Percentiles rank a stretch among this genome's conserved stretches.
These are phyloP conservation scores for Drosophila aff. DNA, from an alignment of 1,140 invertebrate species.

Conservation along the genomic window DNA sequence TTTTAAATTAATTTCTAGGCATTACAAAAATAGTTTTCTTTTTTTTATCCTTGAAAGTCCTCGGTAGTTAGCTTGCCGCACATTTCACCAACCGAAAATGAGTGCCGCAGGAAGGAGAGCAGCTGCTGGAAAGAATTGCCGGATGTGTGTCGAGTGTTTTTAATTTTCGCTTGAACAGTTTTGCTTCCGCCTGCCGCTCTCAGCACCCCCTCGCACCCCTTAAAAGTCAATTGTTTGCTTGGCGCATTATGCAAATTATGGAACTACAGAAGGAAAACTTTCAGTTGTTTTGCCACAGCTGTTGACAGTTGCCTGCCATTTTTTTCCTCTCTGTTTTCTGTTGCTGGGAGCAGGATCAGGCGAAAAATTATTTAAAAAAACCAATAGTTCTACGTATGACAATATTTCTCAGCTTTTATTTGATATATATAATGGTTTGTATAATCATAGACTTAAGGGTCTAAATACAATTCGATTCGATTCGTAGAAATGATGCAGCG, in stretches of 20 bases:
- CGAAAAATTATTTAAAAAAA: slow-evolving; percentile 1
- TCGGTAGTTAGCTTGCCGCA: not conserved
- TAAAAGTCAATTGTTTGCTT: slow-evolving; percentile 49
- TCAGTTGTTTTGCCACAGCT: slow-evolving; percentile 36
- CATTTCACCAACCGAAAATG: slow-evolving; percentile 25
- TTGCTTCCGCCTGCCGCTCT: slow-evolving; percentile 8
- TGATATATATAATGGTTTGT: slow-evolving; percentile 35
- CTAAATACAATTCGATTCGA: slow-evolving; percentile 53
- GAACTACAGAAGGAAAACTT: slow-evolving; percentile 50
- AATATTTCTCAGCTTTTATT: slow-evolving; percentile 37
- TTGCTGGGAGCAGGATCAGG: not conserved
- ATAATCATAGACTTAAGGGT: slow-evolving; percentile 38
- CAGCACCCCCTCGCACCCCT: not conserved
- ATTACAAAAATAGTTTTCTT: not conserved
- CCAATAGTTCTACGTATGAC: slow-evolving; percentile 27
- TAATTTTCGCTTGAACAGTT: slow-evolving; percentile 50
- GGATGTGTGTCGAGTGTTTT: slow-evolving; percentile 54
- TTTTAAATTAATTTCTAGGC: not conserved
- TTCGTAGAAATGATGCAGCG: slow-evolving; percentile 48
- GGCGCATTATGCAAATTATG: slow-evolving; percentile 56
- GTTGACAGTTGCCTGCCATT: slow-evolving; percentile 33
- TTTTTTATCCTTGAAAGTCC: not conserved
- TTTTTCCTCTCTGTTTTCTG: not conserved
- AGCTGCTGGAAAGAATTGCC: slow-evolving; percentile 32
- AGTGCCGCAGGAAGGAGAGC: slow-evolving; percentile 1